phyloP scores from a whole-genome alignment of 1,140 invertebrate genomes.

The Brachionus angularis region DNA sequence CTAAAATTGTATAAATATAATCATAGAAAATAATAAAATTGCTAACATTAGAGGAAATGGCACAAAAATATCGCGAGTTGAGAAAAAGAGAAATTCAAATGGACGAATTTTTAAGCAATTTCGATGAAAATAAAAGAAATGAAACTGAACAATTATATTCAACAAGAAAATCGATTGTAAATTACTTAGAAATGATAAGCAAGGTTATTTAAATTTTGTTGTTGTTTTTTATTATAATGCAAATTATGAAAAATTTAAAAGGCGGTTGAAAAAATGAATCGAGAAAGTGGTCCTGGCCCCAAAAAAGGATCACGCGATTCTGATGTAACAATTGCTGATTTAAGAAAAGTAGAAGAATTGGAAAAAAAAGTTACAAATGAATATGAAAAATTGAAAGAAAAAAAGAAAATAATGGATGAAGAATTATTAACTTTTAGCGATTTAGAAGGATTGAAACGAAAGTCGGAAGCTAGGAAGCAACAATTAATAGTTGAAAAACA shows the following conservation, averaged over 20 bases:
- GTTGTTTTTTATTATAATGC: too few relatives aligned
- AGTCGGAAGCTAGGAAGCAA: constrained; percentile 26
- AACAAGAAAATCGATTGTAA: constrained; percentile 14
- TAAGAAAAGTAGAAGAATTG: constrained; percentile 33
- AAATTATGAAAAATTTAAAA: too few relatives aligned
- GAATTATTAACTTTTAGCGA: constrained; percentile 23
- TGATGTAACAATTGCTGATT: constrained; percentile 36
- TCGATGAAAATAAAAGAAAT: background rate
- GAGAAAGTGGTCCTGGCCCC: background rate
- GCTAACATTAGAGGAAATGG: constrained; percentile 3
- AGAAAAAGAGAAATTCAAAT: constrained; percentile 37
- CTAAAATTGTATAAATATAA: background rate
- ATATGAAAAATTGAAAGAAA: constrained; percentile 17
- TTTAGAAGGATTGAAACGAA: constrained; percentile 22
- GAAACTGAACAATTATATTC: constrained; percentile 3
- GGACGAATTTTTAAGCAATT: constrained; percentile 30
- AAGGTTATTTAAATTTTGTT: too few relatives aligned
- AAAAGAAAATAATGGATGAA: constrained; percentile 40
- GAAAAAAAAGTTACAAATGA: constrained; percentile 44
- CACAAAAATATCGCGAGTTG: constrained; percentile 33
- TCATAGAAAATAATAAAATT: background rate
- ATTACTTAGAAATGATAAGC: constrained; percentile 35
- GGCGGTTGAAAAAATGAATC: constrained; percentile 22
- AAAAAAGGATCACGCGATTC: background rate
- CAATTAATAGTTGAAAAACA: constrained; percentile 26